phyloP scores from a whole-genome alignment of 53 echinoderm and acorn worm species.

The Arbacia lixula region DNA sequence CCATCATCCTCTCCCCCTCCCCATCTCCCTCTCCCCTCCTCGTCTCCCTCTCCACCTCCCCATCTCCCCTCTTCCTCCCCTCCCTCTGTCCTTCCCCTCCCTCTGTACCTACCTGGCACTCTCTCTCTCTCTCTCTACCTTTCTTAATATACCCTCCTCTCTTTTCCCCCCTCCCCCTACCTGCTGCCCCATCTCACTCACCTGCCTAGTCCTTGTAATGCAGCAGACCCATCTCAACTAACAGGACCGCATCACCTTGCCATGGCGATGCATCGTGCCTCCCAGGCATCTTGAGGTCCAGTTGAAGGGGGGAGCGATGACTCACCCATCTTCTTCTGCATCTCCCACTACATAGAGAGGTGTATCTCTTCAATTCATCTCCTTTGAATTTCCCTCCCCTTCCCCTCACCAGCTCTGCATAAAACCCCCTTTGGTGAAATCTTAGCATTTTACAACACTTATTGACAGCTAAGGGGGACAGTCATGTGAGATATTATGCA shows the following conservation, averaged over 20 bases:
- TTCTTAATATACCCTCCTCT: neutral
- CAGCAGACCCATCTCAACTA: constrained; percentile 7
- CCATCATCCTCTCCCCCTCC: neutral
- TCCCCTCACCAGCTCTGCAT: neutral
- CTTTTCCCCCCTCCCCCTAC: neutral
- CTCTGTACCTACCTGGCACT: neutral
- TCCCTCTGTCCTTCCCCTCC: neutral
- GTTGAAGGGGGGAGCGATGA: constrained; percentile 22
- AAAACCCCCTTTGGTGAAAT: too few relatives aligned
- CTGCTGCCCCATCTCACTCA: constrained; percentile 11
- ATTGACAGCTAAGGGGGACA: too few relatives aligned
- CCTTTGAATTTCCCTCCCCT: neutral
- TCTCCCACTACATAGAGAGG: too few relatives aligned
- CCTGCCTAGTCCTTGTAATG: constrained; percentile 19
- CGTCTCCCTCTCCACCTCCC: neutral
- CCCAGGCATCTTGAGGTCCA: constrained; percentile 14
- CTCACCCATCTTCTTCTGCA: too few relatives aligned
- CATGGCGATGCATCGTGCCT: constrained; percentile 8
- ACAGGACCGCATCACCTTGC: constrained; percentile 23
- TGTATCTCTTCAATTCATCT: constrained; percentile 8
- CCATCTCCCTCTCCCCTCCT: neutral
- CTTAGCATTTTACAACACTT: too few relatives aligned
- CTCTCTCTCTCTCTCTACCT: neutral
- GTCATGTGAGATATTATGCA: too few relatives aligned
- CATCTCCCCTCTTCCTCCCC: neutral